Evolutionary conservation across 1,140 invertebrate species (phyloP), one percentile per base, ranked within the genome.

Genomic region (Heliconius eleuchia): DNA sequence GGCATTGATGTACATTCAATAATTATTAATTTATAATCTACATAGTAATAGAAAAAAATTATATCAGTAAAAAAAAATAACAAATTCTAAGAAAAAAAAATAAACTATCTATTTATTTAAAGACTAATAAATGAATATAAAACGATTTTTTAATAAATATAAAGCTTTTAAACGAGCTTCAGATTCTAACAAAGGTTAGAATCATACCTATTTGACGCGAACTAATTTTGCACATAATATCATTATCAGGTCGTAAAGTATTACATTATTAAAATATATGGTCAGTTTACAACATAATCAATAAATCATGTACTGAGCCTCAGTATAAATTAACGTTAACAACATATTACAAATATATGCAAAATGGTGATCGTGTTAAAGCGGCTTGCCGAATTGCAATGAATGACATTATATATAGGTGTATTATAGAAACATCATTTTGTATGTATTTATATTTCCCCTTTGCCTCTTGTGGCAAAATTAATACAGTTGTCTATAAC

Each of bases 311-410:
- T 9, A 66, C 27, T 66, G 11, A 66, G 23, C 60, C 8, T 66
- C 23, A 16, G 23, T 66, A 16, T 66, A 66, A 66, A 66, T 66
- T 66, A 66, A 27, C 4, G n/a, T 66, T 66, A 30, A 66, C 23
- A 66, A 66, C 60, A 66, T 66, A 66, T 66, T 66, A 66, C 60
- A 66, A 30, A 66, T 66, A 66, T 66, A 66, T 66, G 60, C 60
- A 66, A 66, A 66, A 66, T 30, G 23, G 1, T 16, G 11, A 66
- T 66, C 60, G 3, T 66, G 60, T 66, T 66, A 66, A 66, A 66
- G 60, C 0, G 60, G 60, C 27, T 66, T 66, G 60, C 60, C 60
- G 60, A 66, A 30, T 30, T 66, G 27, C 57, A 30, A 27, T 30
- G 27, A 66, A 27, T 30, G 27, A 66, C 60, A 13, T 66, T 30